Conservation (phyloP, 1,140 invertebrate species). For the Drosophila auraria region DNA sequence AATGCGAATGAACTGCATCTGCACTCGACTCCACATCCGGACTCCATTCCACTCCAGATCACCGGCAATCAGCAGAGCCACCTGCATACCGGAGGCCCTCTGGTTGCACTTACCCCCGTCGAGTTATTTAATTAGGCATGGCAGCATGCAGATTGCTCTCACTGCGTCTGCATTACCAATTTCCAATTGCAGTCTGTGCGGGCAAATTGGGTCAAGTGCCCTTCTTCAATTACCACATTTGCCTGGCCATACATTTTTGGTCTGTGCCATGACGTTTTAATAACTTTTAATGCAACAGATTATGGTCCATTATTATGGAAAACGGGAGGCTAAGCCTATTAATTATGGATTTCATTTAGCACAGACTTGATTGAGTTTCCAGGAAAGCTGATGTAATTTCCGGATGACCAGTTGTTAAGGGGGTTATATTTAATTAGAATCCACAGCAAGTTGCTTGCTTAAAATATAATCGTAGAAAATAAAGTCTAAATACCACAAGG, state of each 20-base stretch:
- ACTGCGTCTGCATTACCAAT: slow-evolving; percentile 25
- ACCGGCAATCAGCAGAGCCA: neutral
- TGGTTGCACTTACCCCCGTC: slow-evolving; percentile 33
- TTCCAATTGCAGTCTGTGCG: slow-evolving; percentile 30
- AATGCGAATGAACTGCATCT: slow-evolving; percentile 71
- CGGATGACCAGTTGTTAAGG: neutral
- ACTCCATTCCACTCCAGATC: slow-evolving; percentile 17
- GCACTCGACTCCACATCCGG: neutral
- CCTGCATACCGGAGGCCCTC: slow-evolving; percentile 16
- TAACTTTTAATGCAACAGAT: slow-evolving; percentile 62
- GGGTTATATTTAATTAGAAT: slow-evolving; percentile 5
- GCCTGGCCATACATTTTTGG: slow-evolving; percentile 44
- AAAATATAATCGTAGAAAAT: neutral
- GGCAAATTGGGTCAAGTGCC: slow-evolving; percentile 61
- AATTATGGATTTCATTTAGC: slow-evolving; percentile 52
- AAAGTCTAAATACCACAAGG: neutral
- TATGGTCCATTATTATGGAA: slow-evolving; percentile 48
- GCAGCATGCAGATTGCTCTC: slow-evolving; percentile 32
- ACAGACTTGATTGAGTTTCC: slow-evolving; percentile 40
- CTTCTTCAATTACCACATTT: slow-evolving; percentile 54
- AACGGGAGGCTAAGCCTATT: slow-evolving; percentile 34
- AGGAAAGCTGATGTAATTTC: neutral
- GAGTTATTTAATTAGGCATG: slow-evolving; percentile 69
- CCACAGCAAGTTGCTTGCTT: neutral
- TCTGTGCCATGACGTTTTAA: slow-evolving; percentile 52